These are phyloP conservation scores for Pongo pygmaeus DNA, from an alignment of 2,113 vertebrate species.

Conservation along the genomic window DNA sequence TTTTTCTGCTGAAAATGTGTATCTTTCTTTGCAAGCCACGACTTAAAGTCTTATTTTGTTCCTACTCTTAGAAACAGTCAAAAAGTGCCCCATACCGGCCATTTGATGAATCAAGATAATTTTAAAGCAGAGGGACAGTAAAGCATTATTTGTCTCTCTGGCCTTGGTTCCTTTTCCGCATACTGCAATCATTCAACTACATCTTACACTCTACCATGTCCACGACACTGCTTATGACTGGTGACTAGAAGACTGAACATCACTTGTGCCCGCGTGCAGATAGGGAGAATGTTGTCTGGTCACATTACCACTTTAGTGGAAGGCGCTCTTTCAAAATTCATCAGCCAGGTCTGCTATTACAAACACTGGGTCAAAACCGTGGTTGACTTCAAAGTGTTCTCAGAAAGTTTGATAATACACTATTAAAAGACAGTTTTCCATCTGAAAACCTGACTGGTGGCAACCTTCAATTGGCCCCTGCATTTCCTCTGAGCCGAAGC, in stretches of 20 bases:
- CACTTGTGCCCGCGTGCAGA: not conserved
- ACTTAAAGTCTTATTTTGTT: no score
- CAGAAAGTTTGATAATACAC: not conserved
- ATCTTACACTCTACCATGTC: not conserved
- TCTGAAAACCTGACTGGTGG: not conserved
- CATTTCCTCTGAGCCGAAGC: no score
- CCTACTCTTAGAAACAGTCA: no score
- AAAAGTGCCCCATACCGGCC: no score
- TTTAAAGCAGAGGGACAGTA: no score
- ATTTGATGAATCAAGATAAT: no score
- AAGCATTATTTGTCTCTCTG: no score
- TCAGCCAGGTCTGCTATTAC: not conserved
- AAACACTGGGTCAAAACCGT: not conserved
- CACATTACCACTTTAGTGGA: not conserved
- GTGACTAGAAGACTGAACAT: not conserved
- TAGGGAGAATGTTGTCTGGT: not conserved
- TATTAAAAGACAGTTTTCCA: not conserved
- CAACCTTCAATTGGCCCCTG: not conserved
- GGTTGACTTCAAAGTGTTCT: not conserved
- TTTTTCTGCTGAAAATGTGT: not conserved
- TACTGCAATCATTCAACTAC: not conserved
- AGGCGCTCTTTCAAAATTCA: not conserved
- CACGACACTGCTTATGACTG: not conserved
- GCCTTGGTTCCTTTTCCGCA: not conserved
- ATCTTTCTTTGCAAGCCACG: no score